Evolutionary conservation across 2,113 vertebrate species (phyloP).

Genomic region (Myrmecobius fasciatus): DNA sequence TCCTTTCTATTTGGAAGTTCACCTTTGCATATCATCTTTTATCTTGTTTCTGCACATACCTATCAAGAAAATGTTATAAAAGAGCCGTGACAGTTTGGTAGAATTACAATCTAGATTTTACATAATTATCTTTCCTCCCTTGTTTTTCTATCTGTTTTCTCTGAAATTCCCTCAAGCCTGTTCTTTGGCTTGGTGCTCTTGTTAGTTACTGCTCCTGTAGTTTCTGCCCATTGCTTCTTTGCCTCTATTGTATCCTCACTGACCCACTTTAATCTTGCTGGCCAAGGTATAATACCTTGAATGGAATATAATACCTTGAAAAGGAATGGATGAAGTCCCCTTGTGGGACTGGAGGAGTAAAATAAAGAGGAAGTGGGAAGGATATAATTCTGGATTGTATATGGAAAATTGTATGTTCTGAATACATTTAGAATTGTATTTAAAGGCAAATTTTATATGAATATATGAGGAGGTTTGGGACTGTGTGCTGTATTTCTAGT

Average conservation of each 20-base stretch:
- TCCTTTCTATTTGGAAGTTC: conserved; percentile 3
- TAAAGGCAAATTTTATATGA: not conserved
- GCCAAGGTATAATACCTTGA: too few species aligned
- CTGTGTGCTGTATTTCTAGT: not conserved
- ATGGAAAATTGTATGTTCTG: not conserved
- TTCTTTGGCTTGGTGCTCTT: not conserved
- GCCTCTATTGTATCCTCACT: not conserved
- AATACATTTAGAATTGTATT: not conserved
- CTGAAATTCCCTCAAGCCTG: not conserved
- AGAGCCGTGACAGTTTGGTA: not conserved
- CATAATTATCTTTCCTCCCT: not conserved
- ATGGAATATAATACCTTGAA: too few species aligned
- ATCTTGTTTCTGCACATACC: not conserved
- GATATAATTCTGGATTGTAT: not conserved
- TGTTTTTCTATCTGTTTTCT: not conserved
- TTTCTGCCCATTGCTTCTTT: not conserved
- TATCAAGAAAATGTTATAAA: not conserved
- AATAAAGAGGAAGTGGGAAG: not conserved
- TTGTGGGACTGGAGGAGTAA: not conserved
- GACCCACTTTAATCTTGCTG: not conserved
- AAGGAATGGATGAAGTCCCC: not conserved
- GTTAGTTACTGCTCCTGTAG: accelerated
- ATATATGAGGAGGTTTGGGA: not conserved
- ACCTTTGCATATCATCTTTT: not conserved
- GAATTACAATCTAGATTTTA: not conserved